Conservation (phyloP, 2,888 invertebrate genomes). For the Pristionchus mayeri region DNA sequence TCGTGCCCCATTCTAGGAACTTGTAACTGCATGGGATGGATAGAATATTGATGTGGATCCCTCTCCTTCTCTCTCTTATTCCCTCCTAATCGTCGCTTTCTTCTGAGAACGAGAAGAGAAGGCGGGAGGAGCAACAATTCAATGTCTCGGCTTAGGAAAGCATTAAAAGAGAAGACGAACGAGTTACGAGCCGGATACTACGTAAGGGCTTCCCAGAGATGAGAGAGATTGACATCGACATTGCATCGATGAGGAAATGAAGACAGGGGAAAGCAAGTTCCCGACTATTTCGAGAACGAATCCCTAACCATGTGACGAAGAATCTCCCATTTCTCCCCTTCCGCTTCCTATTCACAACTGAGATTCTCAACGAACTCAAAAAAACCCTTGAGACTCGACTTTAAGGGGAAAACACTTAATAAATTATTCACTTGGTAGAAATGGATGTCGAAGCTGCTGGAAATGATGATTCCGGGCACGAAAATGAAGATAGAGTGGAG, state of each 20-base stretch:
- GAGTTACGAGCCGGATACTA: background rate
- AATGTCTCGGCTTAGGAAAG: constrained; percentile 6
- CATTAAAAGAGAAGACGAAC: background rate
- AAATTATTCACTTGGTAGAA: constrained; percentile 65
- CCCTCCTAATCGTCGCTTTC: constrained; percentile 17
- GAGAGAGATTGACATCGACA: background rate
- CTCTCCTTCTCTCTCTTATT: constrained; percentile 22
- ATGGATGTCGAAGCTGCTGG: constrained; percentile 72
- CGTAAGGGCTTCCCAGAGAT: background rate
- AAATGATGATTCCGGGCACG: constrained; percentile 70
- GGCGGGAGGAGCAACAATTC: constrained; percentile 27
- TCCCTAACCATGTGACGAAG: background rate
- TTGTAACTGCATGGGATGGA: background rate
- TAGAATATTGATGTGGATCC: constrained; percentile 11
- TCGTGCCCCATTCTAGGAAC: background rate
- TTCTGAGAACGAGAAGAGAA: constrained; percentile 5
- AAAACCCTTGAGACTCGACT: background rate
- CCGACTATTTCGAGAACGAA: background rate
- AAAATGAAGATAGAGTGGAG: constrained; percentile 70
- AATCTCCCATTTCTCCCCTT: background rate
- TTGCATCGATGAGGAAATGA: background rate
- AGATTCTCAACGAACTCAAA: background rate
- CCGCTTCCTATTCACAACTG: background rate
- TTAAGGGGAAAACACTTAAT: background rate
- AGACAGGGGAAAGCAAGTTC: background rate